A percentile compares a stretch with the other conserved stretches of the same genome.
phyloP scores from a whole-genome alignment of 2,888 invertebrate species.

The Aricia artaxerxes region DNA sequence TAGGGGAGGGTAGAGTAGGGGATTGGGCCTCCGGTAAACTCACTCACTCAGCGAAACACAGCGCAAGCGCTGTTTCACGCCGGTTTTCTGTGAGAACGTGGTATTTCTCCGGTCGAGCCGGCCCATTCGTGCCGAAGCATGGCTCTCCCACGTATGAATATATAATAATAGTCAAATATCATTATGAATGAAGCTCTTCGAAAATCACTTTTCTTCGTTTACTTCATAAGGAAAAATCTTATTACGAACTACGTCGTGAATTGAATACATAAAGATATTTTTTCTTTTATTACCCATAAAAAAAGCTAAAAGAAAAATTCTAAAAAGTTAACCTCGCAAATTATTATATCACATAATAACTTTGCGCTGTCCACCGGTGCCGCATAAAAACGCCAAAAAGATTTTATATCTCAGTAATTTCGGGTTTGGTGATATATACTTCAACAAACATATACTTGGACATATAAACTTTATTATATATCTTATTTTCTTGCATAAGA shows the following conservation, averaged over 20 bases:
- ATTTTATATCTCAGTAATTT: conserved; percentile 74
- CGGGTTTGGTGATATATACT: conserved; percentile 67
- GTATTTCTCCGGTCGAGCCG: too few relatives aligned
- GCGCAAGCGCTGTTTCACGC: too few relatives aligned
- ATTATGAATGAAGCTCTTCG: too few relatives aligned
- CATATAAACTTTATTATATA: not conserved
- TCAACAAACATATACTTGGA: conserved; percentile 42
- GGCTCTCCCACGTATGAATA: too few relatives aligned
- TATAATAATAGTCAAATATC: too few relatives aligned
- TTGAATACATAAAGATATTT: not conserved
- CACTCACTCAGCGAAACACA: too few relatives aligned
- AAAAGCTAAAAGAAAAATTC: not conserved
- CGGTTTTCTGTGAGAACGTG: too few relatives aligned
- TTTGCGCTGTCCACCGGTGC: conserved; percentile 47
- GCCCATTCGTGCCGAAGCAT: too few relatives aligned
- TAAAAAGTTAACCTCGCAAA: not conserved
- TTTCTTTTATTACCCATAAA: not conserved
- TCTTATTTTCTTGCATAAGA: conserved; percentile 39
- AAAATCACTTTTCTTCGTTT: not conserved
- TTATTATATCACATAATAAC: conserved; percentile 30
- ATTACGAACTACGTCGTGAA: not conserved
- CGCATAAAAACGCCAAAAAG: conserved; percentile 53
- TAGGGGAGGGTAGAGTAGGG: too few relatives aligned
- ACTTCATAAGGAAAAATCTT: not conserved
- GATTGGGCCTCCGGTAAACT: too few relatives aligned